Evolutionary conservation across 2,113 vertebrate species (phyloP).

Genomic region (Albula goreensis): DNA sequence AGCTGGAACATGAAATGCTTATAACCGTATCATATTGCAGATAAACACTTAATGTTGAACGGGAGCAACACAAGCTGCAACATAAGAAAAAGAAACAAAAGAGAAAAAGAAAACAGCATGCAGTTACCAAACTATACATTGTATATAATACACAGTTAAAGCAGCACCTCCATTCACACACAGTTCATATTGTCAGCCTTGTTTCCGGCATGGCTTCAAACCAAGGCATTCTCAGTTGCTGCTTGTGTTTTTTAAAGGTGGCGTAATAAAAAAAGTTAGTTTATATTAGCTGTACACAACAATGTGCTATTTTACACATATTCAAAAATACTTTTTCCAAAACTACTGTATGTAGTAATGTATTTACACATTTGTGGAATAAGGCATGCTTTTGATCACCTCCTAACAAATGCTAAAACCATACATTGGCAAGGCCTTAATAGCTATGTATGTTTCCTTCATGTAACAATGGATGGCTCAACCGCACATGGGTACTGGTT

Average conservation of each 20-base stretch:
- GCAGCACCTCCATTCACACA: not conserved
- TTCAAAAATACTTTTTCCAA: conserved; percentile 36
- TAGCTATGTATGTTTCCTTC: conserved; percentile 16
- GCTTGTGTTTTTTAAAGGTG: not conserved
- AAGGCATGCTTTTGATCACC: conserved; percentile 24
- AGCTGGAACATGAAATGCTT: not conserved
- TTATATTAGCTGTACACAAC: conserved; percentile 32
- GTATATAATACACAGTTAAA: conserved; percentile 23
- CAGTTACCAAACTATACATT: conserved; percentile 19
- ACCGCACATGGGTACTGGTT: not conserved
- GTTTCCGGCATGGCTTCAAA: not conserved
- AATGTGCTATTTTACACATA: conserved; percentile 33
- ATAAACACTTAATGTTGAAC: not conserved
- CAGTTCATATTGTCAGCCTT: conserved; percentile 16
- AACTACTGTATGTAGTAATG: conserved; percentile 3
- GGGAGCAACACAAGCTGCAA: not conserved
- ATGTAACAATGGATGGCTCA: not conserved
- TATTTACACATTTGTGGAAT: conserved; percentile 32
- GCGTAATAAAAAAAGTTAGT: conserved; percentile 27
- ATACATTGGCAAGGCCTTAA: not conserved
- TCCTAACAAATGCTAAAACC: not conserved
- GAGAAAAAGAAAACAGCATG: conserved; percentile 7
- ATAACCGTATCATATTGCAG: conserved; percentile 4
- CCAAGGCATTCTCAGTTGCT: not conserved
- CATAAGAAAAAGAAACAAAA: not conserved